Base-by-base conservation (phyloP, 2,113 vertebrate species). In the Eulemur macaco region DNA sequence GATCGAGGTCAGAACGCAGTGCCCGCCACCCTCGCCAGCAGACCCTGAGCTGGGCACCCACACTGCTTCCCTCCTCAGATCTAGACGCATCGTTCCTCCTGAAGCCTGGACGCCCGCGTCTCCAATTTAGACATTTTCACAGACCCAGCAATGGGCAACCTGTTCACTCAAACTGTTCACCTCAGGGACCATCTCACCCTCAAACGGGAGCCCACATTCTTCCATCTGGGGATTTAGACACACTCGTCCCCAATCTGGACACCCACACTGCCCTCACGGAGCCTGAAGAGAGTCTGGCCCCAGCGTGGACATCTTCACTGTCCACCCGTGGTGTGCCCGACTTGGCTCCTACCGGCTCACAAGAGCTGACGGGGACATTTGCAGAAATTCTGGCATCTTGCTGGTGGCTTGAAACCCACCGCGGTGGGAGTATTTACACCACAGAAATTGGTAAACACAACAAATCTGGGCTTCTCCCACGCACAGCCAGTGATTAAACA, bases 401-500 rank as follows among this genome's bases (percentile, higher is more conserved):
- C 17, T 50, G 10, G 52, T 23, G n/a, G 39, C 73, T 37, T 25
- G 6, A 47, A 69, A 39, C 25, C 58, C 2, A 8, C 45, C 1
- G 0, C 0, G 9, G 54, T 13, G 34, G 66, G 78, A 56, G 50
- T 6, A 2, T 3, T 56, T 45, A 89, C 10, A 69, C 23, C 27
- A n/a, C 0, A 0, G 77, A 31, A 27, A 54, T 0, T 6, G 25
- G 47, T 39, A 20, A 21, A 37, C 0, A 3, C 25, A 18, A 2
- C 13, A 25, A 1, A 7, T 3, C 54, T 6, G 54, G 52, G 47
- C 31, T 18, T 81, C 50, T 18, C 64, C n/a, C 8, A 7, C 15
- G 7, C 6, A 0, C 14, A 60, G 76, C 50, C 0, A 0, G 14
- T 0, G 3, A 21, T 0, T 4, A 29, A 29, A 45, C 3, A 2